Conservation (phyloP, 2,113 vertebrate species). For the Nerophis lumbriciformis region DNA sequence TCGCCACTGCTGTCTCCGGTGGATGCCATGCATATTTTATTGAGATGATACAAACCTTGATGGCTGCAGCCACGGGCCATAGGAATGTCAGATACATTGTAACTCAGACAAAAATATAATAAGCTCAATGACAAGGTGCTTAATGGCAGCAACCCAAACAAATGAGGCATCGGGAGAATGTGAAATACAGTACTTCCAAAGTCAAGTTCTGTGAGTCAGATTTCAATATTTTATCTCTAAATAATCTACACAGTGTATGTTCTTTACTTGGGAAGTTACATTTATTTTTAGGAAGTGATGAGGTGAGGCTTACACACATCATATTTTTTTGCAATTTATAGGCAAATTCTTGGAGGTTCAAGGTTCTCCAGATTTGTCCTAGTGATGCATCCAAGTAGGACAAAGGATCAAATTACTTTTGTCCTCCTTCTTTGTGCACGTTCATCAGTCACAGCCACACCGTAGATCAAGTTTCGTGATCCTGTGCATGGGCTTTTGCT, state of each 20-base stretch:
- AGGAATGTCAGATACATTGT: neutral
- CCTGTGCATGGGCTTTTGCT: neutral
- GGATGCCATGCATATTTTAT: constrained; percentile 62
- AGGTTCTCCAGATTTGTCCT: constrained; percentile 8
- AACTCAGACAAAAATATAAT: too few relatives aligned
- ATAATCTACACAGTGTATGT: neutral
- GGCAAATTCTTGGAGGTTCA: constrained; percentile 14
- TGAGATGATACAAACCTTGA: constrained; percentile 26
- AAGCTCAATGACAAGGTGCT: too few relatives aligned
- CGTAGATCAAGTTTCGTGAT: constrained; percentile 14
- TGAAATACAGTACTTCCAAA: too few relatives aligned
- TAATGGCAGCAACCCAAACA: too few relatives aligned
- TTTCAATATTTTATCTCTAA: neutral
- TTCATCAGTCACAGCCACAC: constrained; percentile 8
- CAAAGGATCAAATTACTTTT: constrained; percentile 26
- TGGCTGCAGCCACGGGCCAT: constrained; percentile 27
- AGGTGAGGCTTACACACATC: constrained; percentile 6
- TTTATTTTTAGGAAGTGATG: neutral
- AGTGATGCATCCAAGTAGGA: neutral
- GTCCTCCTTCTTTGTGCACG: constrained; percentile 25
- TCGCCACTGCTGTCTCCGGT: constrained; percentile 21
- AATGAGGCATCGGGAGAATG: too few relatives aligned
- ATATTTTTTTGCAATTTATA: neutral
- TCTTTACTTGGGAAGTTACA: neutral
- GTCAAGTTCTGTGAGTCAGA: too few relatives aligned